A percentile compares a stretch with the other conserved stretches of the same genome.
Conservation (phyloP, 2,888 invertebrate species). For the Orthonychiurus folsomi region DNA sequence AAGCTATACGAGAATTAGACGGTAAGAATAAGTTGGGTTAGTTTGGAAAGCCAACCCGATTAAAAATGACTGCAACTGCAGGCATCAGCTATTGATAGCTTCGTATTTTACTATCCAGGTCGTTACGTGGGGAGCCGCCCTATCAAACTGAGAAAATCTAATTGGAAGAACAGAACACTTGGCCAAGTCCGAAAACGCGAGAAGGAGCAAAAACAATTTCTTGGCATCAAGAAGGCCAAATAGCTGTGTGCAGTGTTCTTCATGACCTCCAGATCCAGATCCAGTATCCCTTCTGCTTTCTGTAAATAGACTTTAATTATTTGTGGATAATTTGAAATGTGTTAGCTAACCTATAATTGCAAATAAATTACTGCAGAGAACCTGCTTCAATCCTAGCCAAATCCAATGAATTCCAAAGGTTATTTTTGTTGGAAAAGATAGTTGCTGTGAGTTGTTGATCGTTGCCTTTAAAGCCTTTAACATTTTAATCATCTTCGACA, state of each 20-base stretch:
- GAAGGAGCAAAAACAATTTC: constrained; percentile 57
- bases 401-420: too few species aligned
- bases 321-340: too few species aligned
- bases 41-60: too few species aligned
- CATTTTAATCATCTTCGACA: too few species aligned
- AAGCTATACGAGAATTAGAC: constrained; percentile 99
- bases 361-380: too few species aligned
- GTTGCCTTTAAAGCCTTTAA: too few species aligned
- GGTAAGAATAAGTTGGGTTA: constrained; percentile 62
- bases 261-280: neutral
- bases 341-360: too few species aligned
- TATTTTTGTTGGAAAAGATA: too few species aligned
- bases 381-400: too few species aligned
- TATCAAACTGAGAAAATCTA: constrained; percentile 92
- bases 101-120: constrained; percentile 52
- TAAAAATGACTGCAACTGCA: too few species aligned
- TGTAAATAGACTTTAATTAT: too few species aligned
- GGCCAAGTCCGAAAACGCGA: constrained; percentile 92
- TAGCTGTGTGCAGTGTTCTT: neutral
- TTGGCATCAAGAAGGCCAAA: constrained; percentile 24
- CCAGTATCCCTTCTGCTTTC: neutral
- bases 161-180: constrained; percentile 86
- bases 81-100: neutral
- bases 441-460: too few species aligned
- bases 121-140: constrained; percentile 98